These are phyloP conservation scores for Squalus acanthias DNA, from an alignment of 2,797 vertebrate species.

Conservation along the genomic window DNA sequence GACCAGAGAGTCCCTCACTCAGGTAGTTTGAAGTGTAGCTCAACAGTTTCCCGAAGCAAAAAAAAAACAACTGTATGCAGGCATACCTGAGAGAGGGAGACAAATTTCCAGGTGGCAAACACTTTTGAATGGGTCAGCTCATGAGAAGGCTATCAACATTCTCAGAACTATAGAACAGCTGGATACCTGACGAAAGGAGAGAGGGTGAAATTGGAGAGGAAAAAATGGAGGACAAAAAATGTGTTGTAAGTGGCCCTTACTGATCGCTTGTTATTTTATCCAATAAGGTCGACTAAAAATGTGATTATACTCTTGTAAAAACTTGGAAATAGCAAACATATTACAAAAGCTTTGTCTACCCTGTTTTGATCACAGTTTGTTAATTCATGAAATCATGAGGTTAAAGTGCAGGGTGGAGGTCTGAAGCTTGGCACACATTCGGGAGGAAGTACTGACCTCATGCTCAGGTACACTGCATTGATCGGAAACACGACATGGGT, in stretches of 20 bases:
- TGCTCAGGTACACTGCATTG: constrained; percentile 3
- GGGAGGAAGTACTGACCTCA: neutral
- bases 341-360: neutral
- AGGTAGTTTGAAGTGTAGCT: no score
- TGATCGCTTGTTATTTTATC: neutral
- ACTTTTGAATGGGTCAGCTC: neutral
- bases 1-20: neutral
- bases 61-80: neutral
- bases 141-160: neutral
- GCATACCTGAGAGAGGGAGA: neutral
- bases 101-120: neutral
- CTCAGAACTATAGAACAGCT: neutral
- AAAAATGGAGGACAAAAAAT: neutral
- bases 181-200: neutral
- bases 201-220: neutral
- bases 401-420: neutral
- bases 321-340: neutral
- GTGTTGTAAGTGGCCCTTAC: neutral
- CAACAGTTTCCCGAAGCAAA: neutral
- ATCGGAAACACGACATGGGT: constrained; percentile 20
- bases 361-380: neutral
- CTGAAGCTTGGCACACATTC: neutral
- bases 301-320: neutral
- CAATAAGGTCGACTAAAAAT: neutral
- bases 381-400: neutral